Percentiles rank a stretch among this genome's conserved stretches.
Evolutionary conservation across 2,797 vertebrate species (phyloP).

Genomic region (Choloepus didactylus): DNA sequence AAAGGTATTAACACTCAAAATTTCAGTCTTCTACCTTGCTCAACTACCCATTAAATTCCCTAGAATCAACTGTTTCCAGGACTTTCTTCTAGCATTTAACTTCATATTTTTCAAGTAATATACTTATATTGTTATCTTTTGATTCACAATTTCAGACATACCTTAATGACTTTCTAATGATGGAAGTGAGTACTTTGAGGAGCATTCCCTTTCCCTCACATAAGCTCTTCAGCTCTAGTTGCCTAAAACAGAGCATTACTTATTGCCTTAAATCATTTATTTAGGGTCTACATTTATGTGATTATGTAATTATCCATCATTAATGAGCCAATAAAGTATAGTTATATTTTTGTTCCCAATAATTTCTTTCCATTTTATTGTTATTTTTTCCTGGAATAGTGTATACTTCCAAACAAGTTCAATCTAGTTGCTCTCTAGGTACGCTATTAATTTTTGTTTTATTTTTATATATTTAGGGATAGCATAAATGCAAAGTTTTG

Average conservation of each 20-base stretch:
- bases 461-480: no score
- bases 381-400: background rate
- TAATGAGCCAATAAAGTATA: background rate
- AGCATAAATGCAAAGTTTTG: no score
- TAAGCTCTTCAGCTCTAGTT: background rate
- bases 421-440: background rate
- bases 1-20: background rate
- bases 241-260: background rate
- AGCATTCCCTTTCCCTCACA: background rate
- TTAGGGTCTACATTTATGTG: background rate
- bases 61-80: background rate
- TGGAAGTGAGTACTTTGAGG: background rate
- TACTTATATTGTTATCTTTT: background rate
- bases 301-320: background rate
- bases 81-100: background rate
- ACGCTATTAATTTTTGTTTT: no score
- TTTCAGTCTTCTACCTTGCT: background rate
- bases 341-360: background rate
- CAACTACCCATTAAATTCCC: background rate
- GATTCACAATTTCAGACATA: background rate
- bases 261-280: background rate
- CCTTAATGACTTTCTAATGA: background rate
- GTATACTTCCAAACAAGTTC: background rate
- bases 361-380: background rate
- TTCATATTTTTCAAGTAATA: background rate